Conservation (phyloP, 2,888 invertebrate genomes). For the Poecilus cupreus region DNA sequence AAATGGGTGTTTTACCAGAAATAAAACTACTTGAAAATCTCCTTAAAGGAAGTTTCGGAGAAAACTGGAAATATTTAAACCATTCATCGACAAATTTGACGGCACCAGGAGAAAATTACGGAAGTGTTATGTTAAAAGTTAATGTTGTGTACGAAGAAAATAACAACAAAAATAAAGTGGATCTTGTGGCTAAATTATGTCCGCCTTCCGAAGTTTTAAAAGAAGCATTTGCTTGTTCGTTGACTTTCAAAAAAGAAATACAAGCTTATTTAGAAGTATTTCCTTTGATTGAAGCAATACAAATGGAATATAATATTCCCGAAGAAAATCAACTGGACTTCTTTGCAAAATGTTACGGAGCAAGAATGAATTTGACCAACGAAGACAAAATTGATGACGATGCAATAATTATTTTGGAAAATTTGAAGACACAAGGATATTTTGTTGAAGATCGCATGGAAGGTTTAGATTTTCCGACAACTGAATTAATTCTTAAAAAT, state of each 20-base stretch:
- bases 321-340: conserved; percentile 72
- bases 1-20: conserved; percentile 11
- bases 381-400: conserved; percentile 74
- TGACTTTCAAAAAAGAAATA: conserved; percentile 77
- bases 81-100: conserved; percentile 48
- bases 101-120: conserved; percentile 75
- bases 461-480: conserved; percentile 74
- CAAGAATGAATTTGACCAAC: conserved; percentile 72
- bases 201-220: conserved; percentile 75
- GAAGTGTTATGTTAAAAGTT: conserved; percentile 75
- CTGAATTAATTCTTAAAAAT: conserved; percentile 72
- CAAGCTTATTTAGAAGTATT: conserved; percentile 74
- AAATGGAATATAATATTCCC: conserved; percentile 72
- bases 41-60: conserved; percentile 1
- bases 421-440: conserved; percentile 74
- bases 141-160: conserved; percentile 68
- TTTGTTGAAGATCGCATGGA: conserved; percentile 73
- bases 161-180: conserved; percentile 68
- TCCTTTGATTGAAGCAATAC: conserved; percentile 73
- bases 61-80: conserved; percentile 39
- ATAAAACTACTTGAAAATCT: conserved; percentile 34
- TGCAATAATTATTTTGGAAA: conserved; percentile 77
- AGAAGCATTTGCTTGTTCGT: conserved; percentile 75
- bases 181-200: conserved; percentile 76
- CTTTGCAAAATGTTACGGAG: conserved; percentile 76